phyloP scores from a whole-genome alignment of 1,140 invertebrate genomes.

The Nasonia longicornis region DNA sequence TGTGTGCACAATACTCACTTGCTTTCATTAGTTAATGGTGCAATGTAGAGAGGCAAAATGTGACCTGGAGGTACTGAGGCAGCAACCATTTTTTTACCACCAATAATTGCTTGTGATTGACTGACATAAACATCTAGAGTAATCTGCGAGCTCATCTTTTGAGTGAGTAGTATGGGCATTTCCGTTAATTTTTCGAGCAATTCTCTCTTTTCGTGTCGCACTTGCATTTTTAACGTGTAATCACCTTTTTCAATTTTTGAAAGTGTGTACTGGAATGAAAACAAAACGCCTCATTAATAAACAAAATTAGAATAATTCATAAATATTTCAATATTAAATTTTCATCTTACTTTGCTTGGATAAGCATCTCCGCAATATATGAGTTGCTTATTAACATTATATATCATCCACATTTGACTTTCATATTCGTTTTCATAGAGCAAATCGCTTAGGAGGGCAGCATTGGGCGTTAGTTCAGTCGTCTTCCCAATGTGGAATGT shows the following conservation, averaged over 20 bases:
- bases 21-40: constrained; percentile 77
- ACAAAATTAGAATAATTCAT: constrained; percentile 19
- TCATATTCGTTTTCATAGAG: constrained; percentile 96
- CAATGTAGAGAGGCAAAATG: constrained; percentile 81
- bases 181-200: constrained; percentile 88
- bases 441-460: constrained; percentile 84
- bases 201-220: constrained; percentile 90
- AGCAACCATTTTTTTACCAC: constrained; percentile 82
- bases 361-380: constrained; percentile 90
- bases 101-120: constrained; percentile 75
- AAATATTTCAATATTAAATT: background rate
- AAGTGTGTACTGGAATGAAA: constrained; percentile 77
- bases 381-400: constrained; percentile 91
- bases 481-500: constrained; percentile 85
- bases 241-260: constrained; percentile 96
- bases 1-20: constrained; percentile 71
- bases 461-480: constrained; percentile 85
- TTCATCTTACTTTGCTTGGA: constrained; percentile 78
- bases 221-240: constrained; percentile 85
- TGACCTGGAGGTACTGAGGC: constrained; percentile 74
- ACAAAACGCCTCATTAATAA: background rate
- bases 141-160: constrained; percentile 81
- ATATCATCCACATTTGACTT: constrained; percentile 96
- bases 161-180: constrained; percentile 79
- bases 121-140: constrained; percentile 82